These are phyloP conservation scores for Diachrysia chrysitis DNA, from an alignment of 2,888 invertebrate species.

Conservation along the genomic window DNA sequence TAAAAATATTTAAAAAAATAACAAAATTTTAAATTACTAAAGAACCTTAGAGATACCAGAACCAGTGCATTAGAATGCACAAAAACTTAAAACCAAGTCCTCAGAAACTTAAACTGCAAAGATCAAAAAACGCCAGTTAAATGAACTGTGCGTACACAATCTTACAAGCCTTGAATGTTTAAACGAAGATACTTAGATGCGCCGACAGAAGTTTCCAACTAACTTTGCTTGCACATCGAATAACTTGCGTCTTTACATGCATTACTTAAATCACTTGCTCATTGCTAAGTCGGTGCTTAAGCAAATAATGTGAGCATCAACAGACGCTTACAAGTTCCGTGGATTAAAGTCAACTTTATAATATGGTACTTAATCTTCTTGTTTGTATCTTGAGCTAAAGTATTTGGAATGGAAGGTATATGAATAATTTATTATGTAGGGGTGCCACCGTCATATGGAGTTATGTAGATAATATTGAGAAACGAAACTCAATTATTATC, in stretches of 20 bases:
- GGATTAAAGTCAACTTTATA: background rate
- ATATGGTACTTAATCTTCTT: background rate
- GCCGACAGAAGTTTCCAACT: slow-evolving; percentile 11
- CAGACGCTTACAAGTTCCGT: background rate
- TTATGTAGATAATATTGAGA: no score
- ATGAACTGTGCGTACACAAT: background rate
- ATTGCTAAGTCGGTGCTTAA: slow-evolving; percentile 27
- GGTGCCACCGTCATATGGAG: no score
- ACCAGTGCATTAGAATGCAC: no score
- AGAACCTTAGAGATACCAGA: no score
- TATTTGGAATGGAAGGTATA: background rate
- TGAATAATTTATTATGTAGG: background rate
- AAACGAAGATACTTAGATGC: slow-evolving; percentile 18
- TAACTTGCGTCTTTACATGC: slow-evolving; percentile 37
- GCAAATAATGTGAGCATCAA: slow-evolving; percentile 10
- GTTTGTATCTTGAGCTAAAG: background rate
- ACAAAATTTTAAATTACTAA: no score
- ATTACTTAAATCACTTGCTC: slow-evolving; percentile 33
- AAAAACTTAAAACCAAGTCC: no score
- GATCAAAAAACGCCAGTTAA: background rate
- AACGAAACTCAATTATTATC: no score
- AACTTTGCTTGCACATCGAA: slow-evolving; percentile 24
- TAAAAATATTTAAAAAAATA: no score
- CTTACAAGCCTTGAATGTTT: slow-evolving; percentile 10
- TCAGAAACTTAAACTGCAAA: no score